Evolutionary conservation across 2,797 vertebrate genomes (phyloP).

Genomic region (Anabas testudineus): DNA sequence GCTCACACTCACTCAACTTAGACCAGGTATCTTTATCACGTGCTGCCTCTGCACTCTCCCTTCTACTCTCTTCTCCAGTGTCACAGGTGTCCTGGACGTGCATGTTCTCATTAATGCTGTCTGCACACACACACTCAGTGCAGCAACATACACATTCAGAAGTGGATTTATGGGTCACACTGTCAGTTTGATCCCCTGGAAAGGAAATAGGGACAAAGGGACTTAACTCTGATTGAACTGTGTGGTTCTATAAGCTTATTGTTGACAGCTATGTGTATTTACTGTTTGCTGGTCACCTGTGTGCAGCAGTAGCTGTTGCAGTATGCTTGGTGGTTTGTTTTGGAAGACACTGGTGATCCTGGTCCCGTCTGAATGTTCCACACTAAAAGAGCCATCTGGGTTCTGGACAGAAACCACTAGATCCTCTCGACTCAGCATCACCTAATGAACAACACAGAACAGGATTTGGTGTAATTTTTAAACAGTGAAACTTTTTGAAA

Average conservation of each 20-base stretch:
- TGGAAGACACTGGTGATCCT: slow-evolving; percentile 90
- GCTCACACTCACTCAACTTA: not conserved
- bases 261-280: not conserved
- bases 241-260: not conserved
- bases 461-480: not conserved
- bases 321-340: slow-evolving; percentile 57
- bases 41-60: not conserved
- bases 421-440: slow-evolving; percentile 91
- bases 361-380: slow-evolving; percentile 94
- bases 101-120: slow-evolving; percentile 15
- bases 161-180: slow-evolving; percentile 23
- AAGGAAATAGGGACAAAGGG: slow-evolving; percentile 10
- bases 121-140: slow-evolving; percentile 23
- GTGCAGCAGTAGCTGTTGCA: slow-evolving; percentile 41
- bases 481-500: no score
- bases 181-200: slow-evolving; percentile 48
- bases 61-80: not conserved
- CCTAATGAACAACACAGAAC: slow-evolving; percentile 73
- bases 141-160: slow-evolving; percentile 26
- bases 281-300: slow-evolving; percentile 70
- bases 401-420: slow-evolving; percentile 86
- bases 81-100: slow-evolving; percentile 7
- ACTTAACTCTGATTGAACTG: not conserved
- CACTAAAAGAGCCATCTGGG: slow-evolving; percentile 80
- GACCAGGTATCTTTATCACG: not conserved